A percentile compares a stretch with the other conserved stretches of the same genome.
Evolutionary conservation across 2,797 vertebrate genomes (phyloP).

Genomic region (Eulemur mongoz): DNA sequence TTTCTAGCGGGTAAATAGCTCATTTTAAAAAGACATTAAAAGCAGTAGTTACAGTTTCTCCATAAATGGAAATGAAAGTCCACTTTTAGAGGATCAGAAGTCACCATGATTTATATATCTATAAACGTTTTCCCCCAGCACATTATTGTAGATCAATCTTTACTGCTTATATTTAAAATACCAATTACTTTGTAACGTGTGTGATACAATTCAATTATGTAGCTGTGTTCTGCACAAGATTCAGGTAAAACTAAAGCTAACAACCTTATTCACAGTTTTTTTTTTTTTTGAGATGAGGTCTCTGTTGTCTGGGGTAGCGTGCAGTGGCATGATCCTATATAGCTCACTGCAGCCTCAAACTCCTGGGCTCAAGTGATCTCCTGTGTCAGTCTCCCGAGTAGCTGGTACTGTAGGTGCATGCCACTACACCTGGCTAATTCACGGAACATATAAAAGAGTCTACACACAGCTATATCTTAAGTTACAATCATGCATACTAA

Average conservation of each 20-base stretch:
- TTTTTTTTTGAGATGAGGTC: background rate
- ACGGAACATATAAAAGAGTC: constrained; percentile 77
- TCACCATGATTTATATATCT: constrained; percentile 72
- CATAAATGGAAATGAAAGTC: constrained; percentile 75
- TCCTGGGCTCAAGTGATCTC: background rate
- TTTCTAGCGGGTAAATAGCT: constrained; percentile 53
- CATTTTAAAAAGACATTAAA: constrained; percentile 59
- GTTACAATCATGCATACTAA: constrained; percentile 83
- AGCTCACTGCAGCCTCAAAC: background rate
- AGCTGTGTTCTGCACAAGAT: constrained; percentile 80
- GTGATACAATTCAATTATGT: constrained; percentile 81
- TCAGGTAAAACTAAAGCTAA: constrained; percentile 80
- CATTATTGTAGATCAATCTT: constrained; percentile 57
- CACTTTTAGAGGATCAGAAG: constrained; percentile 50
- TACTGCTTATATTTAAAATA: constrained; percentile 83
- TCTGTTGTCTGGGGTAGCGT: background rate
- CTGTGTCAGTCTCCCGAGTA: no score
- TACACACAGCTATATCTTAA: constrained; percentile 83
- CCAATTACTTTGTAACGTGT: constrained; percentile 77
- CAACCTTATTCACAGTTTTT: constrained; percentile 37
- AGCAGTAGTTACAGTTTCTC: constrained; percentile 68
- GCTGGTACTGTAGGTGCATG: no score
- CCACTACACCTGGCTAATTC: constrained; percentile 37
- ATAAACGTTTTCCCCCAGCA: constrained; percentile 38
- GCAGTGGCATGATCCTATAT: background rate